phyloP scores from a whole-genome alignment of 2,797 vertebrate species.

The Acrossocheilus fasciatus region DNA sequence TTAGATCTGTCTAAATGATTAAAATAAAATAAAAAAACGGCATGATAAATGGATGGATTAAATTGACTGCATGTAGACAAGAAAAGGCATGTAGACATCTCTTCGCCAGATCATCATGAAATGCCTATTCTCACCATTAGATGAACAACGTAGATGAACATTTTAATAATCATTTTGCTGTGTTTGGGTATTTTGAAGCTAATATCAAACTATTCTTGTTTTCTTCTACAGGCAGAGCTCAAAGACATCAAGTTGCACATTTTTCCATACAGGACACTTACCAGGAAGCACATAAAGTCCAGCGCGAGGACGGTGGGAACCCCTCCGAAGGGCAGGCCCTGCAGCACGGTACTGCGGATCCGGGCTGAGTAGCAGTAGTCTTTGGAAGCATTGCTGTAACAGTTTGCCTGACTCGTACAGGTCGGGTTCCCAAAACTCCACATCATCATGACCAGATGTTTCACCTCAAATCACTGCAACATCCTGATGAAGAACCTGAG shows the following conservation, averaged over 20 bases:
- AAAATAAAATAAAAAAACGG: neutral
- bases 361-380: conserved; percentile 96
- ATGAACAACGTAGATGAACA: neutral
- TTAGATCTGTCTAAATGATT: neutral
- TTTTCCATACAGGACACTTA: conserved; percentile 72
- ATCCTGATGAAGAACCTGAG: conserved; percentile 72
- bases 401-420: conserved; percentile 75
- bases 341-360: conserved; percentile 96
- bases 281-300: conserved; percentile 98
- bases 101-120: neutral
- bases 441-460: conserved; percentile 78
- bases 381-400: conserved; percentile 79
- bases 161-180: neutral
- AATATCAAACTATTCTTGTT: neutral
- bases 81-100: neutral
- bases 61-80: neutral
- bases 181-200: neutral
- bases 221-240: neutral
- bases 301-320: conserved; percentile 96
- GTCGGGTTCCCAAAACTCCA: conserved; percentile 70
- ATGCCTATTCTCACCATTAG: neutral
- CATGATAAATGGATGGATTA: neutral
- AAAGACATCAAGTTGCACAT: neutral
- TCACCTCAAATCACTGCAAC: conserved; percentile 79
- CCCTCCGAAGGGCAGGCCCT: conserved; percentile 94